A percentile compares a stretch with the other conserved stretches of the same genome.
Conservation (phyloP, 2,113 vertebrate genomes). For the Amphiprion percula region DNA sequence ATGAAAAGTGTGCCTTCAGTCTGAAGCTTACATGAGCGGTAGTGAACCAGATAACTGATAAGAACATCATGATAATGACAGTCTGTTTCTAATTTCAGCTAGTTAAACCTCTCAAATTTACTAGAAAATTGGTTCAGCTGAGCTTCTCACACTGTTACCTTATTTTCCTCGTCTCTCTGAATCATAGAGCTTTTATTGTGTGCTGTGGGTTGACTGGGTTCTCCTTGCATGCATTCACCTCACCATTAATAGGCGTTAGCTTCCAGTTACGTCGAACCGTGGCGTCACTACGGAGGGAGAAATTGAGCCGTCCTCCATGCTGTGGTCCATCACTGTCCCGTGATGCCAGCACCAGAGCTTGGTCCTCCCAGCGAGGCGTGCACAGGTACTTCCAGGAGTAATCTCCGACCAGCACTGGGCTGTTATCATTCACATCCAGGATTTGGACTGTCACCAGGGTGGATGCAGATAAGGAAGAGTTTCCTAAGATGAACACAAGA, state of each 20-base stretch:
- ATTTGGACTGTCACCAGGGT: conserved; percentile 86
- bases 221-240: background rate
- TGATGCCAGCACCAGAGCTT: conserved; percentile 86
- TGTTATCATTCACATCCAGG: conserved; percentile 86
- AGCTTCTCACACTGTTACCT: background rate
- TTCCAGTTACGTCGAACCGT: conserved; percentile 87
- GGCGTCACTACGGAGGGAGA: conserved; percentile 86
- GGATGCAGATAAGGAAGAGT: conserved; percentile 83
- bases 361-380: conserved; percentile 86
- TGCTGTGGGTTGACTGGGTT: background rate
- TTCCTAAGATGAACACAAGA: conserved; percentile 68
- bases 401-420: conserved; percentile 84
- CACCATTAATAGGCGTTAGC: conserved; percentile 87
- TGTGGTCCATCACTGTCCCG: conserved; percentile 80
- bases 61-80: background rate
- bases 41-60: background rate
- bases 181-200: background rate
- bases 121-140: background rate
- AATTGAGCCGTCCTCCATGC: conserved; percentile 83
- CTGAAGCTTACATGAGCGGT: no score
- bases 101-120: background rate
- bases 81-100: background rate
- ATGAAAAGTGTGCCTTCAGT: no score
- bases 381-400: conserved; percentile 89
- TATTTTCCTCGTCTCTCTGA: background rate